Base-by-base conservation (phyloP, 1,140 invertebrate genomes). In the Drosophila murphyi region DNA sequence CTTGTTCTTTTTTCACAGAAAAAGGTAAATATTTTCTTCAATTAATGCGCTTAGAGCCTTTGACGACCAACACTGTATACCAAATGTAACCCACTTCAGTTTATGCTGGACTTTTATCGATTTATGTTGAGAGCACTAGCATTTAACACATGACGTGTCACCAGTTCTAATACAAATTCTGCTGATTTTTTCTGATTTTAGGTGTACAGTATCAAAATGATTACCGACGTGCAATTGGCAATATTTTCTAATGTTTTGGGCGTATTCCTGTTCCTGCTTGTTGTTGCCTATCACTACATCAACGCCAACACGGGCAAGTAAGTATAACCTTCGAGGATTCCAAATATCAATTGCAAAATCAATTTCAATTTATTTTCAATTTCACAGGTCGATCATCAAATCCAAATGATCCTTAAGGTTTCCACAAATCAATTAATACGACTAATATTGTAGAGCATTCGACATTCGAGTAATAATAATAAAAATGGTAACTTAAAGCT, bases 211-310 rank as follows among this genome's bases (percentile, higher is more conserved):
- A 32, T 8, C 72, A 85, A 76, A 57, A 99, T 99, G 98, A 98
- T 99, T 71, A 98, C 97, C 5, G 98, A 99, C 88, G 96, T 99
- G 7, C 98, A 99, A 93, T 93, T 99, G 72, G 98, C 98, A 0
- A 95, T 99, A 55, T 98, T 99, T 93, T 97, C 98, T 77, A 99
- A 99, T 93, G 96, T 99, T 71, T 93, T 99, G 57, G 98, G 98
- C 74, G 97, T 99, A 1, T 96, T 96, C 0, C 93, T 99, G 10
- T 99, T 99, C 93, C 95, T 99, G 29, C 93, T 99, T 59, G 98
- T 99, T 1, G 98, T 99, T 37, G 93, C 99, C 0, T 99, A 98
- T 88, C 98, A 99, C 89, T 99, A 99, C 92, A 97, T 99, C n/a
- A 96, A 96, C 83, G 97, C 97, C 1, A 98, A 98, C 92, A 83